phyloP scores from a whole-genome alignment of 2,888 invertebrate species.

The Cactoblastis cactorum region DNA sequence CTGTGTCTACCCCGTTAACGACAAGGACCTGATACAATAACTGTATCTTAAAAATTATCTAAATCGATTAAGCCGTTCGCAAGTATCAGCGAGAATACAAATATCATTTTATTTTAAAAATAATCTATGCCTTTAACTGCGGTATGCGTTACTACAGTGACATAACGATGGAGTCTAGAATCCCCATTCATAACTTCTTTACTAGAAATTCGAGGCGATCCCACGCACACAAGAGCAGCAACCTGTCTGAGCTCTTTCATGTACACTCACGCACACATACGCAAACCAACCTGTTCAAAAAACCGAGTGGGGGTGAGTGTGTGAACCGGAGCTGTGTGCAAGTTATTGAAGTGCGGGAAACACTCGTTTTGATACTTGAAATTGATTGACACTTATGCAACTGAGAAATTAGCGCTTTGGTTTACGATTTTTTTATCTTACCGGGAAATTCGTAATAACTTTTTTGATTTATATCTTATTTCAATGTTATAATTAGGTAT shows the following conservation, averaged over 20 bases:
- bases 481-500: neutral
- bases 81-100: too few relatives aligned
- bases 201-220: constrained; percentile 13
- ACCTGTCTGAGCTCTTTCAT: constrained; percentile 23
- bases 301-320: constrained; percentile 44
- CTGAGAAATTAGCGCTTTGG: neutral
- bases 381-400: neutral
- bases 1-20: too few relatives aligned
- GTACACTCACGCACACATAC: constrained; percentile 37
- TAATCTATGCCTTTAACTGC: neutral
- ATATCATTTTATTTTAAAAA: too few relatives aligned
- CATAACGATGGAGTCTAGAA: constrained; percentile 16
- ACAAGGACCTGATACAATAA: too few relatives aligned
- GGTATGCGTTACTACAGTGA: constrained; percentile 9
- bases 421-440: too few relatives aligned
- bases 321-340: constrained; percentile 48
- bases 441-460: too few relatives aligned
- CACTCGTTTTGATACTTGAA: constrained; percentile 42
- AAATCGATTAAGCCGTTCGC: too few relatives aligned
- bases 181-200: constrained; percentile 21
- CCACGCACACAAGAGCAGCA: constrained; percentile 24
- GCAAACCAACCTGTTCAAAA: constrained; percentile 50
- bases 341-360: constrained; percentile 24
- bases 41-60: too few relatives aligned
- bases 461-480: neutral